phyloP scores from a whole-genome alignment of 2,888 invertebrate genomes.

The Sturmia bella region DNA sequence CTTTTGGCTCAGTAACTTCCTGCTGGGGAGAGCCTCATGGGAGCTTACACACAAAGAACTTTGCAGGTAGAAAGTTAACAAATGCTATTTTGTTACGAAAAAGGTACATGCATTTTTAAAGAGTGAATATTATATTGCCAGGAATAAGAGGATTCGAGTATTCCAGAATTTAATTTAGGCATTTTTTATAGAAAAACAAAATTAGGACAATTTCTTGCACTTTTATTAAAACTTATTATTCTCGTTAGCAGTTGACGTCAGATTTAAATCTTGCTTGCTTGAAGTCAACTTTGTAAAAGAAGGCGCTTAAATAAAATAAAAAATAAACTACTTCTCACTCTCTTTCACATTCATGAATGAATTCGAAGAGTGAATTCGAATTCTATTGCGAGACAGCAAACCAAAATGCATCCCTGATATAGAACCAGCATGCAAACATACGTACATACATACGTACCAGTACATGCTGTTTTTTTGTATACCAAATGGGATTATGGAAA shows the following conservation, averaged over 20 bases:
- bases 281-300: background rate
- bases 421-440: conserved; percentile 18
- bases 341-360: background rate
- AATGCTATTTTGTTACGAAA: too few species aligned
- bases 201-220: too few species aligned
- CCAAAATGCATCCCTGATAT: conserved; percentile 13
- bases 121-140: too few species aligned
- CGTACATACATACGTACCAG: background rate
- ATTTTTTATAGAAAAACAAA: too few species aligned
- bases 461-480: conserved; percentile 44
- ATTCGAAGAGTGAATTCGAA: background rate
- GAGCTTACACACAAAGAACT: too few species aligned
- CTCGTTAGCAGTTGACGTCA: background rate
- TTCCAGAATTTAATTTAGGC: too few species aligned
- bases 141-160: too few species aligned
- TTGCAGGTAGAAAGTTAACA: too few species aligned
- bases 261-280: background rate
- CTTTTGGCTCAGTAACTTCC: too few species aligned
- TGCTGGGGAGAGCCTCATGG: too few species aligned
- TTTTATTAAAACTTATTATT: too few species aligned
- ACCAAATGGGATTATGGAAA: conserved; percentile 55
- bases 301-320: background rate
- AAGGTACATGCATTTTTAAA: too few species aligned
- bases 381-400: background rate
- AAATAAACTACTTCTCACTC: background rate